Base-by-base conservation (phyloP, 1,140 invertebrate genomes). In the Odontomachus brunneus region DNA sequence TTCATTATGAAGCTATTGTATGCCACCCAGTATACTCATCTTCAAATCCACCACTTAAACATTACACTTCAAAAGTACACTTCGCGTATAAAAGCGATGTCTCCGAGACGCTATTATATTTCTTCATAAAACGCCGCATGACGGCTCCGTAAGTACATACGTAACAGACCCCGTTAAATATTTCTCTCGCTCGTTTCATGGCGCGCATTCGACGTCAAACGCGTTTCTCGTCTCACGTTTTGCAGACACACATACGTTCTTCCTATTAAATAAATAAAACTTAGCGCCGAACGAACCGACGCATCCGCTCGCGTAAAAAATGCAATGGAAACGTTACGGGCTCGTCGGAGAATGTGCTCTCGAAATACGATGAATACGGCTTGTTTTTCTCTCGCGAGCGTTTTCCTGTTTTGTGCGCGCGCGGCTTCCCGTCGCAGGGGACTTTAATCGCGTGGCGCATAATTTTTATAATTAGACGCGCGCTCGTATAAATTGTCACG, bases 401-500 rank as follows among this genome's bases (percentile, higher is more conserved):
- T n/a, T n/a, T n/a, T n/a, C n/a, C n/a, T n/a, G n/a, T n/a, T n/a
- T n/a, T n/a, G 29, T 5, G 2, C 29, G 2, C 5, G 12, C 19
- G 2, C 9, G 17, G 9, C 44, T 48, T 48, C n/a, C 33, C 33
- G 29, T 15, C 15, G n/a, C n/a, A 0, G 24, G 1, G 24, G 14
- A 3, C 63, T 75, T 75, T 74, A 62, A 74, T n/a, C 14, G 24
- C 22, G 3, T 19, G 9, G 9, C 12, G 12, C 57, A 63, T 49
- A 66, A 76, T 67, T 67, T 33, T 76, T 76, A 38, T 19, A 66
- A 66, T 66, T 76, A 51, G 1, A 53, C 14, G 15, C 17, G 9
- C 14, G 7, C n/a, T 66, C 12, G 22, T 44, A 19, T 66, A 38
- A 69, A 48, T 57, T 67, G 14, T 14, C 19, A 44, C 55, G 38